Evolutionary conservation across 2,797 vertebrate genomes (phyloP).

Genomic region (Coregonus suidteri): DNA sequence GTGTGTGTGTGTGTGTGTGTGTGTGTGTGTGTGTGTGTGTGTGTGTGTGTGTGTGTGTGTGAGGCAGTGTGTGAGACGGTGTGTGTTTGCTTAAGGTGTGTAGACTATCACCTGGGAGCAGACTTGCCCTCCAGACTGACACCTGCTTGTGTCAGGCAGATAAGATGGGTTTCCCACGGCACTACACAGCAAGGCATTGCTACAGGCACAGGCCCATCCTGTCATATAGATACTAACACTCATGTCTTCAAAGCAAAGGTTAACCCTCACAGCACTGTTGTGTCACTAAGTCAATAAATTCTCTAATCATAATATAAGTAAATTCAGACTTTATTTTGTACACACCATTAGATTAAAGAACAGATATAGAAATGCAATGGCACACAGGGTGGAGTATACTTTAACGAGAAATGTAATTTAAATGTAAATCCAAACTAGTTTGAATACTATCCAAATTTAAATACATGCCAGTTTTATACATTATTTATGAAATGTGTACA

Average conservation of each 20-base stretch:
- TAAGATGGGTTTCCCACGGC: constrained; percentile 43
- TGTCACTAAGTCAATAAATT: constrained; percentile 1
- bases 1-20: not conserved
- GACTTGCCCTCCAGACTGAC: constrained; percentile 32
- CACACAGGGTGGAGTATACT: not conserved
- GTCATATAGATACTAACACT: constrained; percentile 21
- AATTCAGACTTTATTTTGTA: not conserved
- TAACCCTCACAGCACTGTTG: not conserved
- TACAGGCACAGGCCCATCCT: constrained; percentile 31
- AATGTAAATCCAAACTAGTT: not conserved
- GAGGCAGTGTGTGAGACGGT: not conserved
- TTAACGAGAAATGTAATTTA: not conserved
- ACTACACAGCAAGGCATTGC: constrained; percentile 12
- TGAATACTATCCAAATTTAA: not conserved
- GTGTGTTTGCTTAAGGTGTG: constrained; percentile 22
- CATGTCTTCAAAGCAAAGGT: constrained; percentile 17
- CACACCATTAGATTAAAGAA: not conserved
- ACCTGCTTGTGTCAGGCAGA: constrained; percentile 30
- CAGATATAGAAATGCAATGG: not conserved
- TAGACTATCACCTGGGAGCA: constrained; percentile 24
- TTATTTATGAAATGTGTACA: no score
- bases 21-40: not conserved
- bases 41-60: no score
- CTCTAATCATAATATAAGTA: not conserved
- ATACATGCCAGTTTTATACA: no score